phyloP scores from a whole-genome alignment of 2,888 invertebrate species.

The Zygothrica quintamaculata region DNA sequence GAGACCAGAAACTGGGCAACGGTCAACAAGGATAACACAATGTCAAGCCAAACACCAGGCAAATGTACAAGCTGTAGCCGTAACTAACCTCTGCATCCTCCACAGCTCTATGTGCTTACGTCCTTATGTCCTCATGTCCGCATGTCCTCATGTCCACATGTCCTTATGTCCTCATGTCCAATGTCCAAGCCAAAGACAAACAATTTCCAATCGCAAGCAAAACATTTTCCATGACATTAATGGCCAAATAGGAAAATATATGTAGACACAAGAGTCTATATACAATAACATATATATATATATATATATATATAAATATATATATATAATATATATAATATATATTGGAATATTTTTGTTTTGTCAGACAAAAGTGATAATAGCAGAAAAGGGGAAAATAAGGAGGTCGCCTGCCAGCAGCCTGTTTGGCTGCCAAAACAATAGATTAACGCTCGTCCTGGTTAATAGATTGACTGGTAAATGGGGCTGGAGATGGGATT shows the following conservation, averaged over 20 bases:
- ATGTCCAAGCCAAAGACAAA: slow-evolving; percentile 54
- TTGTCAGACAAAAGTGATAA: slow-evolving; percentile 58
- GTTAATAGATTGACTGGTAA: slow-evolving; percentile 1
- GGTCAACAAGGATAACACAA: slow-evolving; percentile 65
- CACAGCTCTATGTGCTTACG: neutral
- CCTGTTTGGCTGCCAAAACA: slow-evolving; percentile 64
- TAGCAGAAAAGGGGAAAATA: slow-evolving; percentile 16
- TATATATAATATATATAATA: slow-evolving; percentile 3
- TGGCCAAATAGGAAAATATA: slow-evolving; percentile 51
- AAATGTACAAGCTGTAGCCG: neutral
- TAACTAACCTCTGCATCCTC: too few species aligned
- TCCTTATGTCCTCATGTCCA: neutral
- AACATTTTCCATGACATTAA: slow-evolving; percentile 74
- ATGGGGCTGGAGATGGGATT: neutral
- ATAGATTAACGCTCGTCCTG: slow-evolving; percentile 66
- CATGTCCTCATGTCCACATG: neutral
- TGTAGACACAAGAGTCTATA: slow-evolving; percentile 14
- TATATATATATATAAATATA: slow-evolving; percentile 11
- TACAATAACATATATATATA: slow-evolving; percentile 24
- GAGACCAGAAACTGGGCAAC: slow-evolving; percentile 27
- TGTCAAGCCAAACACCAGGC: slow-evolving; percentile 45
- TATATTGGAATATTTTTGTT: slow-evolving; percentile 43
- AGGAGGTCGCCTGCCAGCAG: slow-evolving; percentile 29
- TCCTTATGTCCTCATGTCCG: neutral
- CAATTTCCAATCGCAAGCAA: slow-evolving; percentile 75